These are phyloP conservation scores for Sphaeramia orbicularis DNA, from an alignment of 2,797 vertebrate genomes.

Conservation along the genomic window DNA sequence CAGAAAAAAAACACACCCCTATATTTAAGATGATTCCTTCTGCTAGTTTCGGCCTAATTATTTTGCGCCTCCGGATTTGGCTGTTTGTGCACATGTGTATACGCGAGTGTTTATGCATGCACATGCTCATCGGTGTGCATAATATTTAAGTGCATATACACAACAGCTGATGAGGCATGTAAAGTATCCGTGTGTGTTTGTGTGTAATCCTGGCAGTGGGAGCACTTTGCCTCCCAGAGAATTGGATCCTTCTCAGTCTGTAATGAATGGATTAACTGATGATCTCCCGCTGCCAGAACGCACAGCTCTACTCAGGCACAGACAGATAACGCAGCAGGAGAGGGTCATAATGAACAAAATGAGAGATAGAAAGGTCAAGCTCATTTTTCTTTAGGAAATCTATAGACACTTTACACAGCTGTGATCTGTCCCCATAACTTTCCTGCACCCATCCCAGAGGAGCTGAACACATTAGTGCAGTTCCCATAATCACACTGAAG, in stretches of 20 bases:
- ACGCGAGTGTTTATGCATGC: no score
- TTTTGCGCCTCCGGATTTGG: no score
- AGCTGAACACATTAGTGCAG: conserved; percentile 5
- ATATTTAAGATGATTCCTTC: no score
- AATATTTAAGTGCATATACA: no score
- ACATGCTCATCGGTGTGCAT: no score
- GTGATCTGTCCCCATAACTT: neutral
- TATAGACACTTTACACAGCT: neutral
- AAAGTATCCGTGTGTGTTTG: neutral
- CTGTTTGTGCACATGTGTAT: no score
- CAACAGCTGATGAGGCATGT: no score
- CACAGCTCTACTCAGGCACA: conserved; percentile 12
- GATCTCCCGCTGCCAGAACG: conserved; percentile 15
- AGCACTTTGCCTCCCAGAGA: neutral
- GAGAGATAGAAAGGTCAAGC: conserved; percentile 14
- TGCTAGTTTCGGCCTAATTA: no score
- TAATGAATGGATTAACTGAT: conserved; percentile 39
- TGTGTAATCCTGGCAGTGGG: conserved; percentile 6
- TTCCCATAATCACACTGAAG: neutral
- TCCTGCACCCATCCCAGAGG: neutral
- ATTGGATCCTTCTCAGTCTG: conserved; percentile 1
- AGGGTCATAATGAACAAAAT: conserved; percentile 19
- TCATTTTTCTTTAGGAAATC: conserved; percentile 11
- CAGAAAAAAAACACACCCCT: no score
- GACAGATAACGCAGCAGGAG: conserved; percentile 15